Conservation (phyloP, 2,888 invertebrate genomes). For the Serripes groenlandicus region DNA sequence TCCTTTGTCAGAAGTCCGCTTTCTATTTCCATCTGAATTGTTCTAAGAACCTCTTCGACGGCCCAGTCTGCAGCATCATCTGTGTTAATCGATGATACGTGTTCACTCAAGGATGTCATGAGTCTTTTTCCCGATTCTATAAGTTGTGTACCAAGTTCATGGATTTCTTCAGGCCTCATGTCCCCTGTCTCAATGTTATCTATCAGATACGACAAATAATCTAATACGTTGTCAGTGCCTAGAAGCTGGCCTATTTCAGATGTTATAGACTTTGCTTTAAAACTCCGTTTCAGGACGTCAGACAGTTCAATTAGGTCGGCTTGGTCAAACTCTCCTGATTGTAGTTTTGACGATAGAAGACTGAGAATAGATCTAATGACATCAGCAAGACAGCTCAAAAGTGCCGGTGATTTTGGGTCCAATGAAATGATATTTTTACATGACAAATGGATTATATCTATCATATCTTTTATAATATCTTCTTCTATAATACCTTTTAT, state of each 20-base stretch:
- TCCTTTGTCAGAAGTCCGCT: conserved; percentile 61
- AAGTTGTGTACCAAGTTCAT: conserved; percentile 56
- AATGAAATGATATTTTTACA: conserved; percentile 16
- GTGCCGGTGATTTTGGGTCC: conserved; percentile 29
- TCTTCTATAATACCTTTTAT: conserved; percentile 32
- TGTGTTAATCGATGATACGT: conserved; percentile 9
- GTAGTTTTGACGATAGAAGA: conserved; percentile 47
- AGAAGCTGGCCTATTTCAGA: background rate
- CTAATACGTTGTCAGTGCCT: conserved; percentile 30
- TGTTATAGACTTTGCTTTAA: conserved; percentile 1
- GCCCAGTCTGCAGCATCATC: conserved; percentile 58
- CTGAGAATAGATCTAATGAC: conserved; percentile 50
- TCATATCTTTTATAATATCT: conserved; percentile 44
- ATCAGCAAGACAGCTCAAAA: conserved; percentile 42
- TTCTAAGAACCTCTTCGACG: conserved; percentile 61
- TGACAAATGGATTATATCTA: conserved; percentile 18
- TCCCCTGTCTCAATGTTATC: conserved; percentile 51
- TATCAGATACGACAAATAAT: conserved; percentile 37
- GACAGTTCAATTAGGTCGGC: conserved; percentile 42
- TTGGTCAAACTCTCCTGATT: conserved; percentile 54
- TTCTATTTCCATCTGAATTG: conserved; percentile 64
- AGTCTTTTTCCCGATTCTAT: conserved; percentile 64
- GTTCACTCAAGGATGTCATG: conserved; percentile 12
- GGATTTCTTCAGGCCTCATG: conserved; percentile 30
- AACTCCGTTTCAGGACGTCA: background rate